Base-by-base conservation (phyloP, 2,797 vertebrate species). In the Protosalanx chinensis region DNA sequence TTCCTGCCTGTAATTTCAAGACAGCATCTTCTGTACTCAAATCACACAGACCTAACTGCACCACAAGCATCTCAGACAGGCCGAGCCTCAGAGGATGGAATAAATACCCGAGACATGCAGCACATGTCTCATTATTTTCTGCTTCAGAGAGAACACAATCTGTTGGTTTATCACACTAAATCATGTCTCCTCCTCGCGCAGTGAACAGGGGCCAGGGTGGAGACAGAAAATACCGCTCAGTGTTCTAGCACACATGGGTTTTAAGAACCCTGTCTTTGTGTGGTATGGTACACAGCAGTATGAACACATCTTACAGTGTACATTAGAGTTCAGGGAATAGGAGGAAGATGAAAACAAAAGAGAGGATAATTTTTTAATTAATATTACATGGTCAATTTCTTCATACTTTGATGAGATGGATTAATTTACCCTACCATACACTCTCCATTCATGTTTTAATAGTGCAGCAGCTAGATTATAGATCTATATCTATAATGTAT, bases 101-200 rank as follows among this genome's bases (percentile, higher is more conserved):
- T 41, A 13, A 65, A 65, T 23, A 41, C 35, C 10, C 10, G 5
- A 10, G n/a, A 6, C 63, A 41, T 41, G 33, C 63, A 65, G 27
- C 33, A 41, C 35, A 20, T 65, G 63, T 65, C n/a, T 65, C 63
- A 37, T 65, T 41, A 41, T 23, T 46, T 37, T 23, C 10, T 3
- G 4, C 41, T 65, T 46, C n/a, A 41, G 63, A 41, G 63, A 29
- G 33, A 64, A 15, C 63, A 64, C 63, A 20, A 33, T 64, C 35
- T 64, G 63, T 64, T 41, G 35, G 35, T n/a, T 65, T 37, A 41
- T 65, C 63, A 37, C 63, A 23, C 63, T 27, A 65, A 41, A 46
- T 65, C n/a, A 65, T 15, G 33, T 63, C 29, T 33, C n/a, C 1
- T 20, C 57, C 41, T 46, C 10, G 27, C 2, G 7, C 18, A 23